These are phyloP conservation scores for Marisa cornuarietis DNA, from an alignment of 1,140 invertebrate species.

Conservation along the genomic window DNA sequence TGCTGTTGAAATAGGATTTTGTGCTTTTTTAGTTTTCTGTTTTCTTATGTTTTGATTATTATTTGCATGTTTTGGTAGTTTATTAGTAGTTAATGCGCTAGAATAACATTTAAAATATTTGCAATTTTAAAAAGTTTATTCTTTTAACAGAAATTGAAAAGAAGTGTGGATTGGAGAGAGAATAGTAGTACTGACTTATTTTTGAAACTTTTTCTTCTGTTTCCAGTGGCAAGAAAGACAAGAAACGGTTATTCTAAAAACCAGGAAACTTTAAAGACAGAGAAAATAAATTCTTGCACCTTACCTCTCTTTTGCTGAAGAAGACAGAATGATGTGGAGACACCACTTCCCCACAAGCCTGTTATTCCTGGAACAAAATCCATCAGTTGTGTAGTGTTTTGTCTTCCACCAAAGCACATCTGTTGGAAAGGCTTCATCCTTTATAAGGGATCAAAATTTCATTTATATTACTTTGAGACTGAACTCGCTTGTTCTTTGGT, in stretches of 20 bases:
- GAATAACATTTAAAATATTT: no score
- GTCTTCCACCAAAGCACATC: background rate
- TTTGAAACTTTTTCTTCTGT: slow-evolving; percentile 22
- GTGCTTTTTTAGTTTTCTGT: no score
- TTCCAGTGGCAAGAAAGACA: slow-evolving; percentile 43
- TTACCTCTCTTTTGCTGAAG: background rate
- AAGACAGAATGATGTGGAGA: background rate
- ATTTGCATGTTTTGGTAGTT: background rate
- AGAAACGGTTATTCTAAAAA: slow-evolving; percentile 43
- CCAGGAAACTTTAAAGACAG: background rate
- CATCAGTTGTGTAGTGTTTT: no score
- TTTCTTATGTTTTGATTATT: background rate
- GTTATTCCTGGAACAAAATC: background rate
- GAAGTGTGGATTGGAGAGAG: no score
- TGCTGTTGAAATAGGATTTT: no score
- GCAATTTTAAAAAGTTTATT: background rate
- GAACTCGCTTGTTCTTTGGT: no score
- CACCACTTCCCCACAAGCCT: no score
- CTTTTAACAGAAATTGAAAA: background rate
- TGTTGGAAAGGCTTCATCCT: background rate
- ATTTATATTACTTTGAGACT: no score
- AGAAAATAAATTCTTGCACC: background rate
- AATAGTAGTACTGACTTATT: no score
- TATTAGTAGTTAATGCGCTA: no score
- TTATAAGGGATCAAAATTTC: background rate